Evolutionary conservation across 2,797 vertebrate genomes (phyloP), one percentile per base, ranked within the genome.

Genomic region (Esox masquinongy): DNA sequence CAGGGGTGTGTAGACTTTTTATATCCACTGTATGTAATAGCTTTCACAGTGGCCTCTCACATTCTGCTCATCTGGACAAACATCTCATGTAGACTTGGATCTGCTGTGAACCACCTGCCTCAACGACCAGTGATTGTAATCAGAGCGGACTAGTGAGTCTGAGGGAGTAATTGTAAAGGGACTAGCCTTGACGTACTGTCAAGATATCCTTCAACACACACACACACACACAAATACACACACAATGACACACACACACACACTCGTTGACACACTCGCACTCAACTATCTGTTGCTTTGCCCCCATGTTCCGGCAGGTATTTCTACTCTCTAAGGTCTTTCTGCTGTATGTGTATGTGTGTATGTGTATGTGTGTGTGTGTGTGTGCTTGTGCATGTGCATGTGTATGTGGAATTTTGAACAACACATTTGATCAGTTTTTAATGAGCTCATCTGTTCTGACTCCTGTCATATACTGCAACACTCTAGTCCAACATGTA

Each of bases 241-340:
- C 11, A 68, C 7, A n/a, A 1, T 19, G 16, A 66, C 63, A 34
- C 63, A 66, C 29, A 34, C 63, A 34, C 63, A 66, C 15, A 34
- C 31, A 67, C 12, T 19, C 66, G 8, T 12, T 36, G n/a, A n/a
- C 12, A 70, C 47, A 15, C 43, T 17, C 49, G 0, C 70, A 31
- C 49, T 16, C 17, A 5, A 53, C 70, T 73, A 77, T 81, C 83
- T 84, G 85, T 88, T 87, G 89, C 85, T 87, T 87, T 87, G 89
- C 83, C 83, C 85, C 81, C 53, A 75, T 83, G 79, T 73, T 78
- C 70, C 59, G 79, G 47, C 83, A 79, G 78, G 74, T 81, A 79
- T 82, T 87, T 84, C 83, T 87, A 77, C 83, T 72, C n/a, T 50
- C 47, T 5, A 17, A 4, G 11, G 43, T 70, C 34, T 70, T 11